Evolutionary conservation across 2,888 invertebrate species (phyloP).

Genomic region (Gonocerus acuteangulatus): DNA sequence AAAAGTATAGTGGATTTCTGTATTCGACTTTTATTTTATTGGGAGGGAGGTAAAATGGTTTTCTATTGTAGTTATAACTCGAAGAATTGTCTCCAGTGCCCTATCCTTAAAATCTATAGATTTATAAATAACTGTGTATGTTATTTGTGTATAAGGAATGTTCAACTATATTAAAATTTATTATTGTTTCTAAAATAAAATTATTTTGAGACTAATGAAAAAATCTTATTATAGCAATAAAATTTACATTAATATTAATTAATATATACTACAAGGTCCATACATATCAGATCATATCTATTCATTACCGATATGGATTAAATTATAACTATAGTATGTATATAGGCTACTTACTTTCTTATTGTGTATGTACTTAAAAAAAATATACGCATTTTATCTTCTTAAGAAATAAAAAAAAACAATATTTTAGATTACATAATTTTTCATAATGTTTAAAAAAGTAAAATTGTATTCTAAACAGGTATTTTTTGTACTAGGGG

Average conservation of each 20-base stretch:
- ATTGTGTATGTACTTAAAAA: constrained; percentile 27
- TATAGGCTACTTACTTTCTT: constrained; percentile 26
- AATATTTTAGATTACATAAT: constrained; percentile 18
- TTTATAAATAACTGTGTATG: constrained; percentile 17
- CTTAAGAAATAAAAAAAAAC: constrained; percentile 3
- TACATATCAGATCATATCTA: constrained; percentile 35
- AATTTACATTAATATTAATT: constrained; percentile 28
- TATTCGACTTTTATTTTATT: constrained; percentile 20
- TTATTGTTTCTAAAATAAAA: constrained; percentile 20
- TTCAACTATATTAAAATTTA: neutral
- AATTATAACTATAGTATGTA: constrained; percentile 24
- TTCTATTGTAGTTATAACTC: constrained; percentile 14
- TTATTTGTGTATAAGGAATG: constrained; percentile 18
- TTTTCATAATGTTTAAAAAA: constrained; percentile 8
- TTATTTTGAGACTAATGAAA: constrained; percentile 22
- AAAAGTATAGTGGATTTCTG: constrained; percentile 27
- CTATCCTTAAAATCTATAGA: constrained; percentile 17
- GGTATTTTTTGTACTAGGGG: constrained; percentile 17
- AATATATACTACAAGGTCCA: constrained; percentile 28
- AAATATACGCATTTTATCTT: constrained; percentile 23
- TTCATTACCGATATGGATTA: constrained; percentile 22
- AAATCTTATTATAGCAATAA: constrained; percentile 32
- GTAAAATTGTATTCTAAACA: constrained; percentile 4
- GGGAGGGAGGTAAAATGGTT: constrained; percentile 29
- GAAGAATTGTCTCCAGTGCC: constrained; percentile 24